Conservation (phyloP, 2,113 vertebrate species). For the Colinus virginianus region DNA sequence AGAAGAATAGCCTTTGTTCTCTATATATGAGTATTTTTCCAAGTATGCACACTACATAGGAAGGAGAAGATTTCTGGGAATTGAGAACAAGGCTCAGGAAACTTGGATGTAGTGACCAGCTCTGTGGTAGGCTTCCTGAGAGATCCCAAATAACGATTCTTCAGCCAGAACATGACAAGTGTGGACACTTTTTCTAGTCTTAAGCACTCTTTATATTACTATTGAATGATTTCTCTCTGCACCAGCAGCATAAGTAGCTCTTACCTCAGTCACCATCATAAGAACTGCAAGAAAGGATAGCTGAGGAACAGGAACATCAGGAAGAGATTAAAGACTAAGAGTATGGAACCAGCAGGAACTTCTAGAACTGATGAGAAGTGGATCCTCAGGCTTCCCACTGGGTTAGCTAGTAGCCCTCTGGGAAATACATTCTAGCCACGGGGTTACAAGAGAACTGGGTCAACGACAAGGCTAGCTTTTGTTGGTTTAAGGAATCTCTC, state of each 20-base stretch:
- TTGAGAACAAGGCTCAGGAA: background rate
- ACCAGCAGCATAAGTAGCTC: background rate
- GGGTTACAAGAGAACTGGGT: background rate
- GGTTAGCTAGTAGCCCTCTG: background rate
- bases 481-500: background rate
- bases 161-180: background rate
- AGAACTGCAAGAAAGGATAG: background rate
- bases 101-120: background rate
- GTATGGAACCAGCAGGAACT: background rate
- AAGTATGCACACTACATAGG: background rate
- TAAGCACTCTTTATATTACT: background rate
- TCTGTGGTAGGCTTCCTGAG: background rate
- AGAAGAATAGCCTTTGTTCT: background rate
- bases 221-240: background rate
- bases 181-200: background rate
- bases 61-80: background rate
- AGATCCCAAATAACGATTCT: background rate
- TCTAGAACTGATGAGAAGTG: background rate
- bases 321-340: background rate
- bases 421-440: background rate
- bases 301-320: background rate
- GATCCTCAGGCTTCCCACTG: accelerated
- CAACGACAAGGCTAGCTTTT: background rate
- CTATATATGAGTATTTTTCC: background rate
- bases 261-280: background rate